Evolutionary conservation across 2,888 invertebrate species (phyloP), one percentile per base, ranked within the genome.

Genomic region (Leucophora obtusa): DNA sequence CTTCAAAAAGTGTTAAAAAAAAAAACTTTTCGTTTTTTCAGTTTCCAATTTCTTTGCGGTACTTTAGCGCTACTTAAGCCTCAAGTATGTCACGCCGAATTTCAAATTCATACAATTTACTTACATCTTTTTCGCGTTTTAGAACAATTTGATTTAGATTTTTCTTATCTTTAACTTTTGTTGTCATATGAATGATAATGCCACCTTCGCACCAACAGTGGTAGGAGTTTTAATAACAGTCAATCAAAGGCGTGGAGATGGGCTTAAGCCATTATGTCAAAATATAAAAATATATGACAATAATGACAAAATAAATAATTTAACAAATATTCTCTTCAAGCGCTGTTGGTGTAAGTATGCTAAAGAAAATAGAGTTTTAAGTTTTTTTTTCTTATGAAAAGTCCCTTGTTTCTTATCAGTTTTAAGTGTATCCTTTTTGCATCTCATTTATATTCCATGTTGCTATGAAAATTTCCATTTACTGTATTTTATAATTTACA

Each of bases 81-180:
- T 85, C 85, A 86, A 88, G 86, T 85, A 84, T 86, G 77, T 87
- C 86, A 87, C 84, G 84, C 84, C 83, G 84, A 87, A 85, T 86
- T 85, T 38, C 5, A 54, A 15, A 24, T 51, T 53, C 35, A 53
- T 65, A 53, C 21, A 58, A 69, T 54, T 33, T 11, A 59, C 10
- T 51, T 28, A n/a, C 28, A 14, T 38, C 56, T 69, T 53, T 53
- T 51, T 21, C 47, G 35, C 50, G n/a, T 56, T 54, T 60, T 56
- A 71, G 24, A 38, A 51, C 56, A 71, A 71, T 76, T 76, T 76
- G 43, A 53, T 68, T 62, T 63, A 69, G 62, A 8, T 14, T 38
- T 28, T 38, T 58, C 60, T 62, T 71, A 76, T 76, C 63, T 50
- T n/a, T 33, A 14, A 71, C 71, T 66, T 72, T 71, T 68, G 68